Percentiles rank a stretch among this genome's conserved stretches.
phyloP scores from a whole-genome alignment of 2,113 vertebrate species.

The Pithys albifrons region DNA sequence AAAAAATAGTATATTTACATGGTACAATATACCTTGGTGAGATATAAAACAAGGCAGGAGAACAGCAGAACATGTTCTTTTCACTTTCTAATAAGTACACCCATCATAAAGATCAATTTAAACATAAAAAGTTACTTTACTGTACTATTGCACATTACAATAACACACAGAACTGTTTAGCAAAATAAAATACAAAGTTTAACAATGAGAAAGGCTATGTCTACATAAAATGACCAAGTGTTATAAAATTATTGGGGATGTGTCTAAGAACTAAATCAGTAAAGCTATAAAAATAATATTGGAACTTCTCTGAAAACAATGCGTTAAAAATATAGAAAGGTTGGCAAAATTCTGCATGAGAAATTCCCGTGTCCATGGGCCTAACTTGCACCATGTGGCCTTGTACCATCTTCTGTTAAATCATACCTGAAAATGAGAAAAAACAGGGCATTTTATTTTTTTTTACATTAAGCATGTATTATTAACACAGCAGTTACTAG shows the following conservation, averaged over 20 bases:
- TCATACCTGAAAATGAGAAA: slow-evolving; percentile 83
- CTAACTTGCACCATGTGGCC: slow-evolving; percentile 75
- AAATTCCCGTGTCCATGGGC: neutral
- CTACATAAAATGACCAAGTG: slow-evolving; percentile 57
- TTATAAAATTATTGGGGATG: slow-evolving; percentile 66
- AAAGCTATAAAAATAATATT: slow-evolving; percentile 78
- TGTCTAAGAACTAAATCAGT: slow-evolving; percentile 67
- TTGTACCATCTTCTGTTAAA: slow-evolving; percentile 87
- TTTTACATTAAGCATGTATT: neutral
- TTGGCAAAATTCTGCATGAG: neutral
- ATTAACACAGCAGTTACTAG: neutral
- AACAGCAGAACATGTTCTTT: slow-evolving; percentile 26
- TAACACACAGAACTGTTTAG: slow-evolving; percentile 59
- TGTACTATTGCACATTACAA: slow-evolving; percentile 52
- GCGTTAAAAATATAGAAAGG: slow-evolving; percentile 50
- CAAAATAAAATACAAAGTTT: slow-evolving; percentile 66
- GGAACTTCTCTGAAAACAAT: slow-evolving; percentile 58
- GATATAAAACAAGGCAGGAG: slow-evolving; percentile 74
- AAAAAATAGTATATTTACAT: slow-evolving; percentile 86
- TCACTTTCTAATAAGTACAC: slow-evolving; percentile 17
- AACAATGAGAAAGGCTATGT: slow-evolving; percentile 64
- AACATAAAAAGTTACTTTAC: slow-evolving; percentile 48
- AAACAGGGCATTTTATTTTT: no score
- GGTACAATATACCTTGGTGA: slow-evolving; percentile 63
- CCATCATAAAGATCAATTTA: neutral